These are phyloP conservation scores for Galago senegalensis DNA, from an alignment of 2,797 vertebrate genomes.

Conservation along the genomic window DNA sequence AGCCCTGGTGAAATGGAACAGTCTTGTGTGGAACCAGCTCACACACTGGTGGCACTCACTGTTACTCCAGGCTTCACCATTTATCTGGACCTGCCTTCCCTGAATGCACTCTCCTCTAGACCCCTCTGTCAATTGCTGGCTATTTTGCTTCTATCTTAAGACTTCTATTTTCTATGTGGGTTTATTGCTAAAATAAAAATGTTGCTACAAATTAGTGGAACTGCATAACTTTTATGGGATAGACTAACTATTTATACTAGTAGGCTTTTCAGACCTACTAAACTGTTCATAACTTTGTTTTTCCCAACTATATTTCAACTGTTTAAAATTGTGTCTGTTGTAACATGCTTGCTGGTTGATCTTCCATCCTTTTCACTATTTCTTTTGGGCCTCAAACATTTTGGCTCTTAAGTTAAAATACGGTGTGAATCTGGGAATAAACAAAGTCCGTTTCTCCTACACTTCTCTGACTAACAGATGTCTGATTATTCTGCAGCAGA, in stretches of 20 bases:
- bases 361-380: neutral
- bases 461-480: neutral
- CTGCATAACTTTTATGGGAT: neutral
- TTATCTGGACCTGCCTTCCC: neutral
- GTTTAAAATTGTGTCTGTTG: slow-evolving; percentile 28
- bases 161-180: neutral
- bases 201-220: neutral
- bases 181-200: slow-evolving; percentile 41
- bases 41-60: neutral
- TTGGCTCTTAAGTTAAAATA: slow-evolving; percentile 35
- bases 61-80: neutral
- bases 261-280: neutral
- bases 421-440: neutral
- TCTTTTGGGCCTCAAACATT: slow-evolving; percentile 24
- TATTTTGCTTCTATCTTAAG: neutral
- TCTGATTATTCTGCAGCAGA: neutral
- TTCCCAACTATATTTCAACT: neutral
- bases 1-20: neutral
- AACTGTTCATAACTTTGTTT: slow-evolving; percentile 11
- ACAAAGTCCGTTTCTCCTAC: neutral
- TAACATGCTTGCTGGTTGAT: slow-evolving; percentile 18
- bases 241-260: neutral
- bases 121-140: neutral
- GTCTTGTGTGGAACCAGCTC: neutral
- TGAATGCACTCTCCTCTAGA: neutral